Base-by-base conservation (phyloP, 2,888 invertebrate genomes). In the Stenodema calcarata region DNA sequence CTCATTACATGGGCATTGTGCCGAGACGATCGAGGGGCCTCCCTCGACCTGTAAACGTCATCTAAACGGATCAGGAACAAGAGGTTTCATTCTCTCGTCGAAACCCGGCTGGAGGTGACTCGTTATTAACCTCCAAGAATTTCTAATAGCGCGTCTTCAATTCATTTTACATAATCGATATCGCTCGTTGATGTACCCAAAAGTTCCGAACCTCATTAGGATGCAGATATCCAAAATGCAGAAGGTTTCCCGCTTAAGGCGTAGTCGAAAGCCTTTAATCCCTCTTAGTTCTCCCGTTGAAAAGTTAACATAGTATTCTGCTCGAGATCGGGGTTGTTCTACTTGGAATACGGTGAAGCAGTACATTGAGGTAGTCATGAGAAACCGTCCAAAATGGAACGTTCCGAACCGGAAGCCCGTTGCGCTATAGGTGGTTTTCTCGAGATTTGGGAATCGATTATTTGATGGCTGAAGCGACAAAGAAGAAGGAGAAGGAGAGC, bases 1-100 rank as follows among this genome's bases (percentile, higher is more conserved):
- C 41, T 73, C 73, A 73, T 73, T 73, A 73, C 35, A 73, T 35
- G 41, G 73, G 35, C 73, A 73, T 73, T 73, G 73, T 73, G 30
- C 70, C 70, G 14, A n/a, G 0, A 16, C 7, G 16, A 16, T 18
- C 62, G 18, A n/a, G 14, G 14, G n/a, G n/a, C 54, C 54, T 54
- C 4, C 62, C 27, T 23, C 62, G 18, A 0, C 23, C 11, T 4
- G 62, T 62, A 62, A 23, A 62, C 62, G 27, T 62, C 62, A 62
- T 62, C 62, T 62, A 23, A 62, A 62, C 23, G 62, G 62, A 62
- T 62, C 62, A 62, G 54, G 1, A 18, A 18, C 11, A 23, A 11
- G 11, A 62, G 18, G 18, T 18, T 16, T 7, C 18, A 16, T 23
- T 4, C 62, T 4, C 3, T 23, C 62, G 23, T 23, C 11, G 7